phyloP scores from a whole-genome alignment of 2,113 vertebrate species.

The Vidua macroura region DNA sequence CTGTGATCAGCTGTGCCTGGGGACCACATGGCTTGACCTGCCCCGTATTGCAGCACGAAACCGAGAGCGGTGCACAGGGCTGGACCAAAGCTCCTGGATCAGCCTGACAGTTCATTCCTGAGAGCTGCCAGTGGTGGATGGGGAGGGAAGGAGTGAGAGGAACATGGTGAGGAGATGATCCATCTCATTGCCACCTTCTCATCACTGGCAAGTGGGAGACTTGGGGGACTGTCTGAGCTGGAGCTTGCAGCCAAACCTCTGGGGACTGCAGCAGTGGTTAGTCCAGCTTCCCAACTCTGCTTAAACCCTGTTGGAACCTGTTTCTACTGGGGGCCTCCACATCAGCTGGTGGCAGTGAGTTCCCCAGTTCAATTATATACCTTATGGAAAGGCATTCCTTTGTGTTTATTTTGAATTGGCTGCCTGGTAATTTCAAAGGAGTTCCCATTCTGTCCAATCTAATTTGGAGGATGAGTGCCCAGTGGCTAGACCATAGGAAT shows the following conservation, averaged over 20 bases:
- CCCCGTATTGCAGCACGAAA: accelerated
- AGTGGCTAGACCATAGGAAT: conserved; percentile 6
- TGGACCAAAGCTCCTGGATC: not conserved
- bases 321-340: not conserved
- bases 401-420: not conserved
- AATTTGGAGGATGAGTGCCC: conserved; percentile 32
- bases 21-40: accelerated
- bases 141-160: not conserved
- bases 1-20: not conserved
- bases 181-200: not conserved
- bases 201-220: not conserved
- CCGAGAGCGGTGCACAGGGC: accelerated
- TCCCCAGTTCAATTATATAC: not conserved
- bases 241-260: not conserved
- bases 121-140: not conserved
- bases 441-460: conserved; percentile 31
- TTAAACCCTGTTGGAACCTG: not conserved
- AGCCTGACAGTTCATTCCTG: accelerated
- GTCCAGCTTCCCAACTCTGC: not conserved
- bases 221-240: not conserved
- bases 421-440: conserved; percentile 9
- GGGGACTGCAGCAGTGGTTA: not conserved
- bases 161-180: not conserved
- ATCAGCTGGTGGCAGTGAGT: not conserved
- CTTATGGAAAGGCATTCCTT: not conserved